Conservation (phyloP, 64 coral and sea anemone genomes). For the Orbicella faveolata region DNA sequence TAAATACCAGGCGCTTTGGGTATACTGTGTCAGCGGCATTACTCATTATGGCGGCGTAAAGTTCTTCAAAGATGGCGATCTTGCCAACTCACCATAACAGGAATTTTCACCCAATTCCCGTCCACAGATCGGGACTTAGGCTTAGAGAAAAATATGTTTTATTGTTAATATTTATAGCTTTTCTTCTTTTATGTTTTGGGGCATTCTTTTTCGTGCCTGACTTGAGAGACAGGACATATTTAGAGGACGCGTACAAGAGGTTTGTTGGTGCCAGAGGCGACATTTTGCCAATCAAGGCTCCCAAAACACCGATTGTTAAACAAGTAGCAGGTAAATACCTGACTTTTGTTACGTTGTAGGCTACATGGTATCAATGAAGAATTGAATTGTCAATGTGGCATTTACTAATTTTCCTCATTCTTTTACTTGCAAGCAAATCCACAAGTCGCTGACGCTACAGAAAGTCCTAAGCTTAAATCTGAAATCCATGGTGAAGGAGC, state of each 20-base stretch:
- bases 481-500: not conserved
- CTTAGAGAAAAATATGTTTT: conserved; percentile 98
- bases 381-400: not conserved
- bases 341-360: not conserved
- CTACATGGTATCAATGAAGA: not conserved
- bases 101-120: conserved; percentile 67
- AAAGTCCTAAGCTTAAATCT: not conserved
- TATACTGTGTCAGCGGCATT: conserved; percentile 39
- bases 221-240: conserved; percentile 73
- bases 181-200: conserved; percentile 92
- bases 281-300: conserved; percentile 72
- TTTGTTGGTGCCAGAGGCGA: conserved; percentile 69
- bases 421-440: not conserved
- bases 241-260: conserved; percentile 80
- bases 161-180: conserved; percentile 94
- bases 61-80: conserved; percentile 57
- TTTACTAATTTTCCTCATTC: not conserved
- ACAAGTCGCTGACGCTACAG: not conserved
- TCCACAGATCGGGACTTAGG: conserved; percentile 81
- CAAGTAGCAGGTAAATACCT: conserved; percentile 53
- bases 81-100: conserved; percentile 93
- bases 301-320: conserved; percentile 69
- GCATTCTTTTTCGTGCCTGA: conserved; percentile 99
- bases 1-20: not conserved
- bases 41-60: conserved; percentile 67